Evolutionary conservation across 1,140 invertebrate genomes (phyloP), one percentile per base, ranked within the genome.

Genomic region (Varroa destructor): DNA sequence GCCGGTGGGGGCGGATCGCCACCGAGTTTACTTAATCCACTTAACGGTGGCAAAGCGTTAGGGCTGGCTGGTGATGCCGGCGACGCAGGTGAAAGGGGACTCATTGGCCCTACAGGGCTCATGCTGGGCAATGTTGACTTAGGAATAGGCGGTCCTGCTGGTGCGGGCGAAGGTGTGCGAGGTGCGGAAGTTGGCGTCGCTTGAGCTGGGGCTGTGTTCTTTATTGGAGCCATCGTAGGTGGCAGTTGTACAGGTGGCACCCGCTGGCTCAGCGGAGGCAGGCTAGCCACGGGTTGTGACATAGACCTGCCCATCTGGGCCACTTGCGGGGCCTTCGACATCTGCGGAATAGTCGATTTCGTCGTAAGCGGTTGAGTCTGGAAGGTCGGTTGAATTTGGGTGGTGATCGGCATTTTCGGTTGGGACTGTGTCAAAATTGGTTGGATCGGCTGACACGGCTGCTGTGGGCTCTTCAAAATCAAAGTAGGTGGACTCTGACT

Each of bases 91-190:
- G 61, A 14, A 40, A 67, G 14, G 61, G 61, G 61, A 37, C 61
- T 67, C 61, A 67, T 67, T 8, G 61, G 10, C 12, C 61, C 46
- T 46, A 67, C 46, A 5, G 61, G 61, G 37, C 61, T 67, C 61
- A 67, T 67, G 37, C 61, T 67, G 12, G 61, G 61, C 61, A 67
- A 40, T 46, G 61, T 67, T 40, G 61, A 40, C 61, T 12, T 37
- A 2, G 61, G 61, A 46, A 67, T 67, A 46, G 61, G 61, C 3
- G 61, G 61, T 12, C 61, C 61, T 46, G 61, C 61, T 14, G 61
- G 61, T 46, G 61, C 61, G 2, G 61, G 61, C 12, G 61, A 67
- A n/a, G 61, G 61, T 25, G 61, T 67, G 36, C 61, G 61, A 12
- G 61, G 61, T 40, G 61, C 61, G 12, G 61, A 67, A 14, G 61